Evolutionary conservation across 2,888 invertebrate species (phyloP), one percentile per base, ranked within the genome.

Genomic region (Aethes cnicana): DNA sequence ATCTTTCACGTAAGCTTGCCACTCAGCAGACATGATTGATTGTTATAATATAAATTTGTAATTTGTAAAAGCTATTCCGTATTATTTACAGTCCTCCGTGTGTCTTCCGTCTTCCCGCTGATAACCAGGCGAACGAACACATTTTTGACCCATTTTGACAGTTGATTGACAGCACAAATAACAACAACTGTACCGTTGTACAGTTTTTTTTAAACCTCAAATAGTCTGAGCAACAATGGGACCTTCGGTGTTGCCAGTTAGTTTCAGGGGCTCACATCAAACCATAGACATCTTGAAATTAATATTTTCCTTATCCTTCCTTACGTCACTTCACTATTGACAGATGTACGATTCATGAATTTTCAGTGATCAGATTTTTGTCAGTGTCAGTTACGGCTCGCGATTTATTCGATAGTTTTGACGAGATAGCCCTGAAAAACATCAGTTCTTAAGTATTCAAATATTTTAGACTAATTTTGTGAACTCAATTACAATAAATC

Each of bases 11-110:
- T 81, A 87, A 5, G 66, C 65, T 58, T 72, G 58, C 81, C 84
- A 84, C 53, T 82, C 78, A 17, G 84, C 79, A 30, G 84, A 76
- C 89, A 90, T 89, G 32, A 48, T 67, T 25, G 32, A n/a, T n/a
- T 17, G 23, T 16, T 30, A 9, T 11, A 7, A 8, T 9, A 21
- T 7, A 20, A 23, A 32, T 17, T 12, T 39, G 11, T 17, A 6
- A 32, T 7, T 6, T 14, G 7, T 30, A 14, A 8, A 30, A 14
- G 5, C 7, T 14, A 8, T 7, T 16, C 12, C 2, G 14, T 16
- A 8, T 23, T 7, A 8, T 16, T 16, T 32, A n/a, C 7, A 17
- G 1, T 5, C 30, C n/a, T n/a, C n/a, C n/a, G n/a, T n/a, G n/a
- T n/a, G n/a, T n/a, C n/a, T n/a, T n/a, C n/a, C n/a, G n/a, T n/a